A percentile compares a stretch with the other conserved stretches of the same genome.
Evolutionary conservation across 2,888 invertebrate genomes (phyloP).

Genomic region (Mythimna pallens): DNA sequence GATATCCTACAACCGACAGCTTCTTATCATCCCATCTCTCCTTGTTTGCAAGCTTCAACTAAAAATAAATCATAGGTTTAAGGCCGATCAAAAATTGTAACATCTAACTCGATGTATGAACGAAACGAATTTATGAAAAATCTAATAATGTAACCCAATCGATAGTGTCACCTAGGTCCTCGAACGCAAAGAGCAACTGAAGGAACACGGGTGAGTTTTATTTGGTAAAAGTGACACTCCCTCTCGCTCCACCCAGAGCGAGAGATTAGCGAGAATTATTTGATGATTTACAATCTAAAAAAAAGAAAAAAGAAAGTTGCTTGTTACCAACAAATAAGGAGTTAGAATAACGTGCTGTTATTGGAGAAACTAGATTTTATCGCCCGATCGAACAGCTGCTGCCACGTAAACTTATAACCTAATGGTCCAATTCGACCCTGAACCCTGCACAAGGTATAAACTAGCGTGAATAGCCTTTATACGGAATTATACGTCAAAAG

Average conservation of each 20-base stretch:
- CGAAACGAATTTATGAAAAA: neutral
- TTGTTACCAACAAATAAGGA: slow-evolving; percentile 5
- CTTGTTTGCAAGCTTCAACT: neutral
- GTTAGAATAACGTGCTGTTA: neutral
- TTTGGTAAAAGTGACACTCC: too few relatives aligned
- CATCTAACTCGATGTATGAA: neutral
- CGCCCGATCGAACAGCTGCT: slow-evolving; percentile 14
- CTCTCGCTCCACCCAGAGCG: too few relatives aligned
- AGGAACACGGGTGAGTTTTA: too few relatives aligned
- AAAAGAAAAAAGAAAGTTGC: neutral
- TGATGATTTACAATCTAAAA: neutral
- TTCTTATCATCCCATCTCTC: neutral
- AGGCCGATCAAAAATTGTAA: neutral
- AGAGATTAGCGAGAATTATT: too few relatives aligned
- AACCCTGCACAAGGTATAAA: slow-evolving; percentile 3
- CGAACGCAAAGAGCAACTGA: too few relatives aligned
- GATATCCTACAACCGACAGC: neutral
- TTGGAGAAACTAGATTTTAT: slow-evolving; percentile 15
- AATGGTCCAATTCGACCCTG: slow-evolving; percentile 30
- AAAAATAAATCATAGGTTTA: neutral
- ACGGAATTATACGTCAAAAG: neutral
- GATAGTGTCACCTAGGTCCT: too few relatives aligned
- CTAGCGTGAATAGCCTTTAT: neutral
- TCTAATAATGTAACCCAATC: neutral
- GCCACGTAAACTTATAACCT: slow-evolving; percentile 22